These are phyloP conservation scores for Rhinella marina DNA, from an alignment of 2,797 vertebrate species.

Conservation along the genomic window DNA sequence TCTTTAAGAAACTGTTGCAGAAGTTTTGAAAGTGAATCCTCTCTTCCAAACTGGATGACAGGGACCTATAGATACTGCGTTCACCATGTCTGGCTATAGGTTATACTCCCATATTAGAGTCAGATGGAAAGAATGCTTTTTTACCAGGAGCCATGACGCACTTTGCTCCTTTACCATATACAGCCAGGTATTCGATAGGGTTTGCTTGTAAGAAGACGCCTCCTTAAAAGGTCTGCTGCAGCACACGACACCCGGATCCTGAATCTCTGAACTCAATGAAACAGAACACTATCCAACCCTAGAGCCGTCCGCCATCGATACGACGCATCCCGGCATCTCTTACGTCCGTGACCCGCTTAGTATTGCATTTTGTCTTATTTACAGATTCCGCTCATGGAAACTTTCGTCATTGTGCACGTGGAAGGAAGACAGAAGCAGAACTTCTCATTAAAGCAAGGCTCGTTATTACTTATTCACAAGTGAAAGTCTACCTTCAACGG, in stretches of 20 bases:
- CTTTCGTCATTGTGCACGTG: neutral
- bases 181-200: constrained; percentile 46
- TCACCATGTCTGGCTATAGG: neutral
- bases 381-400: constrained; percentile 29
- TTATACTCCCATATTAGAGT: constrained; percentile 2
- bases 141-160: neutral
- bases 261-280: neutral
- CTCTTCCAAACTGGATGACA: neutral
- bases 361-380: neutral
- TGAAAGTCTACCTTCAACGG: constrained; percentile 84
- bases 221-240: constrained; percentile 26
- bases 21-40: neutral
- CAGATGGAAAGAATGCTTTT: neutral
- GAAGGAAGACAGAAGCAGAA: constrained; percentile 35
- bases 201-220: neutral
- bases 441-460: constrained; percentile 15
- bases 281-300: neutral
- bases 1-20: neutral
- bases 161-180: constrained; percentile 43
- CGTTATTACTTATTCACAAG: constrained; percentile 28
- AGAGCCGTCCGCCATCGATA: neutral
- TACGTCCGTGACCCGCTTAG: neutral
- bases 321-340: neutral
- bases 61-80: neutral
- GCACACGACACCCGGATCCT: neutral